Conservation (phyloP, 1,140 invertebrate genomes). For the Cylas formicarius region DNA sequence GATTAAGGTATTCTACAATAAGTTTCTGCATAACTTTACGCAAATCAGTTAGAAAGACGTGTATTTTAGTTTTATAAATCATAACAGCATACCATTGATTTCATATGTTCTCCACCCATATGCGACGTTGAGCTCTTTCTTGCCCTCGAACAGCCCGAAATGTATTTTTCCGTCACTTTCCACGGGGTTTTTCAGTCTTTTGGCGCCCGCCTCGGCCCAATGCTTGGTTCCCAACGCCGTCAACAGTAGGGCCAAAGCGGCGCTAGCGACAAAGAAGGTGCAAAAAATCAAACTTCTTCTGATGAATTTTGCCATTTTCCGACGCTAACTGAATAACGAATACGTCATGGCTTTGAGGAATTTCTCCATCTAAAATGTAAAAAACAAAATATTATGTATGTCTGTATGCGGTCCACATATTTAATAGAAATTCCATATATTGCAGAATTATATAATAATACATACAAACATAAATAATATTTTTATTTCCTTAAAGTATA, state of each 20-base stretch:
- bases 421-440: no score
- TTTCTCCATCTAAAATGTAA: slow-evolving; percentile 9
- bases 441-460: no score
- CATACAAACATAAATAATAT: no score
- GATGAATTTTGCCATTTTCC: slow-evolving; percentile 46
- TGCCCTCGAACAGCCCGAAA: slow-evolving; percentile 79
- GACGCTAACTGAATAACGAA: not conserved
- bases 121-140: slow-evolving; percentile 72
- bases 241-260: slow-evolving; percentile 73
- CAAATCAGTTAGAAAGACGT: no score
- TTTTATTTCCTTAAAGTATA: no score
- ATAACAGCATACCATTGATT: slow-evolving; percentile 64
- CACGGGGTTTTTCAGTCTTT: slow-evolving; percentile 55
- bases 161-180: slow-evolving; percentile 70
- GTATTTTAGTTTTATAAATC: no score
- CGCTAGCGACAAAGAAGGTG: slow-evolving; percentile 79
- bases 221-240: slow-evolving; percentile 79
- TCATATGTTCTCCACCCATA: slow-evolving; percentile 71
- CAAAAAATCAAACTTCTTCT: slow-evolving; percentile 76
- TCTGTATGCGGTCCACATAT: no score
- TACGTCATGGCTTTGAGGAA: slow-evolving; percentile 1
- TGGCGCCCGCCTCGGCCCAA: slow-evolving; percentile 76
- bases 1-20: no score
- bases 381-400: no score
- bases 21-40: no score